phyloP scores from a whole-genome alignment of 2,113 vertebrate species.

The Mobula birostris region DNA sequence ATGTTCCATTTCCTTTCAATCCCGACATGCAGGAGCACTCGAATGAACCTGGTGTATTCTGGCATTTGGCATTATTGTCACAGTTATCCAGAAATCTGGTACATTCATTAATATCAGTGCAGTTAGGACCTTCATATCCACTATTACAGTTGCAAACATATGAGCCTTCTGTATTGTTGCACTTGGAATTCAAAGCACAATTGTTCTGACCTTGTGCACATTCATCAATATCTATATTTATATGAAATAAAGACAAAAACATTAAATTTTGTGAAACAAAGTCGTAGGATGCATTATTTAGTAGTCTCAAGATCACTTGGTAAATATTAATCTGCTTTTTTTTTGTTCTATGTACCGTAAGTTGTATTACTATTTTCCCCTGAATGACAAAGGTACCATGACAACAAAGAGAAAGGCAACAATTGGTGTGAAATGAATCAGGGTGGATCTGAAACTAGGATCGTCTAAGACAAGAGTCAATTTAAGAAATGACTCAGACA shows the following conservation, averaged over 20 bases:
- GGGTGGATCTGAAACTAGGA: not conserved
- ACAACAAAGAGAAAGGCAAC: not conserved
- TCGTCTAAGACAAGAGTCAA: not conserved
- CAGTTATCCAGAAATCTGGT: constrained; percentile 2
- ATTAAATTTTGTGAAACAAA: not conserved
- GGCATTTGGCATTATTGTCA: not conserved
- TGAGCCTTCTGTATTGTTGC: constrained; percentile 23
- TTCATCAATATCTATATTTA: constrained; percentile 35
- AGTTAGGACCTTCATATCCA: constrained; percentile 22
- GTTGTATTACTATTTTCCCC: no score
- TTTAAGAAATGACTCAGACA: not conserved
- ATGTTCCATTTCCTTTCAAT: constrained; percentile 23
- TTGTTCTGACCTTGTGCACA: not conserved
- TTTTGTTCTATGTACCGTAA: no score
- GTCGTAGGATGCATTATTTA: not conserved
- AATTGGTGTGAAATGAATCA: not conserved
- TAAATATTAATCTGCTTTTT: not conserved
- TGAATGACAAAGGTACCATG: not conserved
- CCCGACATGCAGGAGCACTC: not conserved
- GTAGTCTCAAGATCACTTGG: not conserved
- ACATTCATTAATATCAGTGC: constrained; percentile 37
- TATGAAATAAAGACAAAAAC: not conserved
- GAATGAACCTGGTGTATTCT: constrained; percentile 17
- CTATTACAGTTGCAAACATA: constrained; percentile 1
- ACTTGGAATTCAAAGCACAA: constrained; percentile 18